Base-by-base conservation (phyloP, 2,113 vertebrate genomes). In the Pygoscelis adeliae region DNA sequence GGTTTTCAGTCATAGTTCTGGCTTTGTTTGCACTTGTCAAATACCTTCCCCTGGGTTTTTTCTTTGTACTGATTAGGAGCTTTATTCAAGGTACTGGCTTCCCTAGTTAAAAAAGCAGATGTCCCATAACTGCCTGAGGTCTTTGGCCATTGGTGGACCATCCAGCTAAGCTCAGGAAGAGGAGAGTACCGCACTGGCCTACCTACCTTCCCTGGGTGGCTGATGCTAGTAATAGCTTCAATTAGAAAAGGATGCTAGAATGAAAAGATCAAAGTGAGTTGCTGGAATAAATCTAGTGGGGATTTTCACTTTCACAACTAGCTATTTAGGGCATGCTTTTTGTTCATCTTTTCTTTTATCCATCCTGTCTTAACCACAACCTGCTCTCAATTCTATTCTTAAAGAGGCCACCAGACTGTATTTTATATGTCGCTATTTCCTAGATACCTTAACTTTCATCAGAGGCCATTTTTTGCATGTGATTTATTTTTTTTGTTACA, bases 261-360 rank as follows among this genome's bases (percentile, higher is more conserved):
- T 0, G 2, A 67, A 88, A 83, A 77, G 49, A 92, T 92, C 71
- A 92, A 96, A 96, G 53, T 29, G 15, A 91, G 15, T 61, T 81
- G 42, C 34, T 80, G 30, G 26, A 47, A 92, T 83, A 90, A 49
- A 77, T 25, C 55, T 47, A 16, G 42, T 65, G 22, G 5, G 14
- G 46, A 91, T 92, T 87, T 96, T 94, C 38, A 80, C 30, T 90
- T 90, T 86, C 77, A 83, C 12, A 78, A 25, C 27, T 91, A 92
- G 13, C 9, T 90, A 90, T 96, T 90, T 78, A 91, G 55, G 63
- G 15, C 76, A 47, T 34, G 63, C 1, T 73, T 95, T 87, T 83
- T 62, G 21, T 53, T 83, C 9, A 40, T 65, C 3, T 72, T 85
- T 38, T 73, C 36, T 92, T 94, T 88, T 36, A 76, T 88, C 62